Evolutionary conservation across 2,797 vertebrate species (phyloP).

Genomic region (Apogon hyalosoma): DNA sequence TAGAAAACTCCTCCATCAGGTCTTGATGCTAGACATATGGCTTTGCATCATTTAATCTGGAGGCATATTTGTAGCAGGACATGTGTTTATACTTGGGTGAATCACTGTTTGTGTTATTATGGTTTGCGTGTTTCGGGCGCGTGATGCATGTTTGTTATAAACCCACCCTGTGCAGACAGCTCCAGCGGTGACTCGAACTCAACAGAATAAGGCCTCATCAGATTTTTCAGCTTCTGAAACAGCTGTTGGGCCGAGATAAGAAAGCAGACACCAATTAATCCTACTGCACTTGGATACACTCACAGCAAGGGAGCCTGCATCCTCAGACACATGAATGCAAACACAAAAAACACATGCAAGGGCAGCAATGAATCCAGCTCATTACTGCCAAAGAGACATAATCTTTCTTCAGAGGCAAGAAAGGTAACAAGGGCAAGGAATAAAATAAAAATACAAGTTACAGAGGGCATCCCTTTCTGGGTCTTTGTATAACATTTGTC

Average conservation of each 20-base stretch:
- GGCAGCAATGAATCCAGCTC: constrained; percentile 30
- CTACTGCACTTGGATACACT: constrained; percentile 34
- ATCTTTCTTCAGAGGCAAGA: constrained; percentile 8
- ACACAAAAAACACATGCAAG: constrained; percentile 7
- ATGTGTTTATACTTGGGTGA: not conserved
- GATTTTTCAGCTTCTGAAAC: constrained; percentile 97
- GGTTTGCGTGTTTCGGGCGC: constrained; percentile 12
- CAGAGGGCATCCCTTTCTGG: constrained; percentile 4
- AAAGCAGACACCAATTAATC: constrained; percentile 66
- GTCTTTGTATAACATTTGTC: not conserved
- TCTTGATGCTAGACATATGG: constrained; percentile 15
- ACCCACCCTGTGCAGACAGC: constrained; percentile 96
- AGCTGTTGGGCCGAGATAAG: constrained; percentile 88
- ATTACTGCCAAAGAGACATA: constrained; percentile 27
- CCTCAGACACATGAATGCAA: constrained; percentile 29
- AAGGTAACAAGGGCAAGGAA: constrained; percentile 34
- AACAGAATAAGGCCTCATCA: constrained; percentile 98
- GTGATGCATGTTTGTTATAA: constrained; percentile 29
- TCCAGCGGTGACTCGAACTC: constrained; percentile 97
- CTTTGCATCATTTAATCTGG: not conserved
- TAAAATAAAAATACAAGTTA: not conserved
- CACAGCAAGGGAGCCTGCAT: constrained; percentile 37
- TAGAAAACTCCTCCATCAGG: constrained; percentile 19
- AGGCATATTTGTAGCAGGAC: not conserved
- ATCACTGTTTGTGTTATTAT: not conserved